Conservation (phyloP, 2,888 invertebrate species). For the Ophion obscuratus region DNA sequence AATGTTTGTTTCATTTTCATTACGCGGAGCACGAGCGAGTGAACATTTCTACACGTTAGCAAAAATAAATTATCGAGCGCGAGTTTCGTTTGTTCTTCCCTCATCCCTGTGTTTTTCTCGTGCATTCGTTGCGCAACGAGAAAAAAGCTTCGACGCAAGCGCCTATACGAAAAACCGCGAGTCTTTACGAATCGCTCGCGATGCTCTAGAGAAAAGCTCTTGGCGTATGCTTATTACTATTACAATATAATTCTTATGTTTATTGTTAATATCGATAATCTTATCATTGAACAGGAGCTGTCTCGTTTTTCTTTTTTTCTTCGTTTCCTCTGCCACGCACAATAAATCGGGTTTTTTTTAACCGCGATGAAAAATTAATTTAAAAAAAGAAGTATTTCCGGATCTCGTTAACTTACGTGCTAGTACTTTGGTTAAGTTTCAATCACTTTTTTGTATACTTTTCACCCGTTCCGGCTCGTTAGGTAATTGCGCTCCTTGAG, state of each 20-base stretch:
- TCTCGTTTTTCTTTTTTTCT: slow-evolving; percentile 20
- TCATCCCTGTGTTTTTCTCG: slow-evolving; percentile 7
- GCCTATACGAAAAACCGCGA: slow-evolving; percentile 46
- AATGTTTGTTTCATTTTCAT: slow-evolving; percentile 35
- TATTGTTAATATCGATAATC: slow-evolving; percentile 21
- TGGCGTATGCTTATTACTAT: slow-evolving; percentile 35
- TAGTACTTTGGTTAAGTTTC: slow-evolving; percentile 80
- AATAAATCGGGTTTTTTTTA: slow-evolving; percentile 18
- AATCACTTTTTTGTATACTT: slow-evolving; percentile 68
- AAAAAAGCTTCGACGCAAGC: slow-evolving; percentile 49
- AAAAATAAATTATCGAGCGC: slow-evolving; percentile 80
- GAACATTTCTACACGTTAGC: slow-evolving; percentile 73
- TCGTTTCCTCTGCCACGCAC: background rate
- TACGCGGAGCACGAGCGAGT: slow-evolving; percentile 31
- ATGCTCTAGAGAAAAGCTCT: slow-evolving; percentile 38
- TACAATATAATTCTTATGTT: slow-evolving; percentile 27
- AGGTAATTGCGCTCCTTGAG: slow-evolving; percentile 63
- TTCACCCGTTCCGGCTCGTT: slow-evolving; percentile 55
- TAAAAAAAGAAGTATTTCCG: slow-evolving; percentile 40
- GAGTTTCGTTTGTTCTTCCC: slow-evolving; percentile 50
- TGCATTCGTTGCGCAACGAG: slow-evolving; percentile 66
- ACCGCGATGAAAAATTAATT: slow-evolving; percentile 14
- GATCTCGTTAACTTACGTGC: slow-evolving; percentile 74
- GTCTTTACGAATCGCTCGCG: background rate
- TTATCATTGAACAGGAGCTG: slow-evolving; percentile 42